Evolutionary conservation across 2,888 invertebrate species (phyloP), one percentile per base, ranked within the genome.

Genomic region (Liopterus haemorrhoidalis): DNA sequence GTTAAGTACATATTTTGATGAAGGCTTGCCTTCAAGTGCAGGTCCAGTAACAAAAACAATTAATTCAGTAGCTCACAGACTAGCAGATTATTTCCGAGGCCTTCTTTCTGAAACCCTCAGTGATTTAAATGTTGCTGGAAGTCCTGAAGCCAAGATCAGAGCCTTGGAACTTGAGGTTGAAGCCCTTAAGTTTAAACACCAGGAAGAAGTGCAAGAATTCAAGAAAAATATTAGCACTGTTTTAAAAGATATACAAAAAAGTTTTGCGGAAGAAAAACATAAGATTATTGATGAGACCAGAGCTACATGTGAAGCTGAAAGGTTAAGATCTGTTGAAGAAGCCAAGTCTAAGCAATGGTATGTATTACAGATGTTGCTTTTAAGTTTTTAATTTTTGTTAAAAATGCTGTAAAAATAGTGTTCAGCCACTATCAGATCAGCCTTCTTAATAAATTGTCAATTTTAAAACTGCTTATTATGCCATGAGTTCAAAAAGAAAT

Each of bases 301-400:
- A 11, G 73, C 77, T 14, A 73, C 77, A 45, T 76, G 79, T 45
- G 85, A 86, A 57, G 59, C 72, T 1, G 90, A 91, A 46, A 75
- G 82, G 22, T 74, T 81, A 28, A 74, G 78, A 15, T 79, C 82
- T 8, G 75, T 93, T 21, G 81, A 81, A 44, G 81, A 84, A 40
- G 79, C 86, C 5, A 94, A 94, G 69, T 76, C 80, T 28, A 91
- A 88, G 61, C 92, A 92, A 63, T 95, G 94, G 94, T 77, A 51
- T 59, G 49, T 49, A 32, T 25, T 16, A 12, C 37, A 42, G 21
- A n/a, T 33, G 18, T 33, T 28, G 2, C 8, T 37, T n/a, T n/a
- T 25, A 2, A n/a, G 14, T 45, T 24, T 16, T 42, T 9, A 40
- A 16, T 2, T 30, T 16, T 24, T 38, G 8, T 16, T 5, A 18